A percentile compares a stretch with the other conserved stretches of the same genome.
Conservation (phyloP, 2,113 vertebrate species). For the Anser brachyrhynchus region DNA sequence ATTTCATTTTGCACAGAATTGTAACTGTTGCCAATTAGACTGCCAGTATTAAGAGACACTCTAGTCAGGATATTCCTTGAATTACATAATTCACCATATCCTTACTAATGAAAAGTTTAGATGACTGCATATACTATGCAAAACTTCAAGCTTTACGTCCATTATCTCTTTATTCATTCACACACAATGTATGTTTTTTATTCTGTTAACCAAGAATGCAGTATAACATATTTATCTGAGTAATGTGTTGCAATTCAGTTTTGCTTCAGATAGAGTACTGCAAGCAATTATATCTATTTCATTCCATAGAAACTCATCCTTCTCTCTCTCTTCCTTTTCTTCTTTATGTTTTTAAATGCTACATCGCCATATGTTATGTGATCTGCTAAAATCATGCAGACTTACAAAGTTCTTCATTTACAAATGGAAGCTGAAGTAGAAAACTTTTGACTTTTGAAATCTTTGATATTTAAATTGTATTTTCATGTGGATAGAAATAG, state of each 20-base stretch:
- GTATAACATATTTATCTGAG: neutral
- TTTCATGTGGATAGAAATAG: conserved; percentile 43
- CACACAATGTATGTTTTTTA: neutral
- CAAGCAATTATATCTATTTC: conserved; percentile 1
- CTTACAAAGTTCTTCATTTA: neutral
- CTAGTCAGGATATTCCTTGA: conserved; percentile 6
- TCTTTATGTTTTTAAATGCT: conserved; percentile 16
- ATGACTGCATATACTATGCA: neutral
- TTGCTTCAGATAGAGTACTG: neutral
- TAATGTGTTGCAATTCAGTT: neutral
- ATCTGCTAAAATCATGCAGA: conserved; percentile 17
- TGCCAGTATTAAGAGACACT: conserved; percentile 36
- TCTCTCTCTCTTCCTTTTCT: neutral
- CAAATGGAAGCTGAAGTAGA: conserved; percentile 24
- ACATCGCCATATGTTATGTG: neutral
- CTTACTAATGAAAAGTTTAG: conserved; percentile 62
- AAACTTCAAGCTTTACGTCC: neutral
- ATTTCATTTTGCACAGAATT: conserved; percentile 41
- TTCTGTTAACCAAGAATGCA: conserved; percentile 17
- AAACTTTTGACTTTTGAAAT: conserved; percentile 6
- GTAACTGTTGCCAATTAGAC: conserved; percentile 39
- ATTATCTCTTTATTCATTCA: neutral
- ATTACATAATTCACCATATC: conserved; percentile 33
- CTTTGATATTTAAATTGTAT: conserved; percentile 31
- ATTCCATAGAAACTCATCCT: neutral